Evolutionary conservation across 2,888 invertebrate genomes (phyloP).

Genomic region (Smittia sp.): DNA sequence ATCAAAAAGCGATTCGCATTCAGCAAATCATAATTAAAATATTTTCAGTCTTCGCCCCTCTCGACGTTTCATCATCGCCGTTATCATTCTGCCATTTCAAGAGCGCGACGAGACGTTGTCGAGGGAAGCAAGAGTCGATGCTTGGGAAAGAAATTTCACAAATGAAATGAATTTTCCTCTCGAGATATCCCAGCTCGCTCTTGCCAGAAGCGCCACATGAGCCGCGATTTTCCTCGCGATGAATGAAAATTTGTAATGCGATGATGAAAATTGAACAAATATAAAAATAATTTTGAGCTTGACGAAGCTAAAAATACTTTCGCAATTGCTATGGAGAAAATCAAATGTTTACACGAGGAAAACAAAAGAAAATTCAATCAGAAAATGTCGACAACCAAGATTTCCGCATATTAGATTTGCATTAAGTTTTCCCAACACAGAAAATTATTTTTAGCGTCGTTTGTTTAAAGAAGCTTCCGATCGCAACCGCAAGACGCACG

Average conservation of each 20-base stretch:
- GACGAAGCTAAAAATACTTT: neutral
- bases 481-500: too few relatives aligned
- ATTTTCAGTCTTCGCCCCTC: neutral
- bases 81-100: too few relatives aligned
- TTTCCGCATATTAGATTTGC: neutral
- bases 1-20: too few relatives aligned
- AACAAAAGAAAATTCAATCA: neutral
- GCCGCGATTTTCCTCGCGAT: neutral
- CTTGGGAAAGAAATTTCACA: neutral
- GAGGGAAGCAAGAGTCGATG: too few relatives aligned
- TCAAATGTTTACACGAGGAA: neutral
- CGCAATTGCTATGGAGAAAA: neutral
- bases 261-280: neutral
- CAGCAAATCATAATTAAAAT: too few relatives aligned
- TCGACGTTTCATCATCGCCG: neutral
- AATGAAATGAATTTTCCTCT: neutral
- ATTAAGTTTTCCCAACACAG: too few relatives aligned
- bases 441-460: too few relatives aligned
- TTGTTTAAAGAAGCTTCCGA: too few relatives aligned
- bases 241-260: neutral
- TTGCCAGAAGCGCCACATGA: neutral
- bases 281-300: neutral
- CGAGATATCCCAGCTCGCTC: neutral
- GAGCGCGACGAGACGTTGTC: too few relatives aligned
- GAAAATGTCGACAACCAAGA: neutral